Base-by-base conservation (phyloP, 1,140 invertebrate genomes). In the Trichomalopsis sarcophagae region DNA sequence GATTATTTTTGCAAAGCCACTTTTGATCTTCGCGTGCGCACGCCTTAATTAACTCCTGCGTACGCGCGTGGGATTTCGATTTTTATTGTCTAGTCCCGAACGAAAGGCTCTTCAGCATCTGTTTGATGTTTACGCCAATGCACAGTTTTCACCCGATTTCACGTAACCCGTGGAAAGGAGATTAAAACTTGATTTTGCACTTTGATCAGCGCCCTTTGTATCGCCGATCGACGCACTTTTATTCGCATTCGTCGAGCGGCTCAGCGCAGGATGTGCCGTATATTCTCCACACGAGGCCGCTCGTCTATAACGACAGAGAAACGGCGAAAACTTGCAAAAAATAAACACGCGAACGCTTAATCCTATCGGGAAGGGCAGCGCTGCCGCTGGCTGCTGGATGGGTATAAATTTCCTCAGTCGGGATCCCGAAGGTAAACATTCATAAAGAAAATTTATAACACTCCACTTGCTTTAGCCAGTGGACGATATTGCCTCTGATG, bases 1-100 rank as follows among this genome's bases (percentile, higher is more conserved):
- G 77, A 81, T 81, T 84, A 84, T 74, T 74, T 71, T 68, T 81
- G 84, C 23, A 76, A 81, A 68, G 69, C 84, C 40, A 47, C 50
- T 85, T 85, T 81, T 76, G 33, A 85, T 81, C 55, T 73, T 66
- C 50, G 33, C 71, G 55, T 5, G 40, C 76, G 30, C 50, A 13
- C 21, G 50, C 55, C 80, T 80, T 84, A 79, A 84, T 84, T 84
- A 78, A 75, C 68, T 84, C 50, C 36, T 27, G 3, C 47, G 3
- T 30, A 82, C 10, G 40, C 47, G 66, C 44, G 23, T 36, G 47
- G 1, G 10, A 66, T 27, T 30, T 66, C 30, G 27, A 40, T 73
- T 30, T 62, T 62, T 75, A 55, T 23, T 47, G 13, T 68, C 55
- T 62, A 62, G 17, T n/a, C 55, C 55, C 0, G 55, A 17, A 3